Evolutionary conservation across 1,140 invertebrate species (phyloP).

Genomic region (Argopecten irradians): DNA sequence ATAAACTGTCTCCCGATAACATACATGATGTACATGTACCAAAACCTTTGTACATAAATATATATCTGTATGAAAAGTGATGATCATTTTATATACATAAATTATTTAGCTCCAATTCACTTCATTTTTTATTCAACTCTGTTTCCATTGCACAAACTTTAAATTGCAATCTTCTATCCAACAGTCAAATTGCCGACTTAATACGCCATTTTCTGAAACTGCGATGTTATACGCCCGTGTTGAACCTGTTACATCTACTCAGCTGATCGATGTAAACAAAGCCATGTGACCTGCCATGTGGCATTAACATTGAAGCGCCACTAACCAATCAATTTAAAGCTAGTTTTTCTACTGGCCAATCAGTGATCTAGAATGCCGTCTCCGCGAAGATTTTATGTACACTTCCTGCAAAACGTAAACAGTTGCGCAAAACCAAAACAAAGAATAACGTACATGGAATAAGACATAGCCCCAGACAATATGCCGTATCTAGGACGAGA

Average conservation of each 20-base stretch:
- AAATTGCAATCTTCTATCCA: too few species aligned
- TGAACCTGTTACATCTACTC: conserved; percentile 21
- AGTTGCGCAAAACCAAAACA: conserved; percentile 64
- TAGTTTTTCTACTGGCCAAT: conserved; percentile 33
- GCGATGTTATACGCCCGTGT: neutral
- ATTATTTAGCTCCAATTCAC: too few species aligned
- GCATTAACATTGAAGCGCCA: neutral
- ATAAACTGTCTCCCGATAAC: too few species aligned
- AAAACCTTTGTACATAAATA: too few species aligned
- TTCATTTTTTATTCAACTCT: too few species aligned
- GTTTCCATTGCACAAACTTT: too few species aligned
- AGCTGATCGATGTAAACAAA: conserved; percentile 68
- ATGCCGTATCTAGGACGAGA: conserved; percentile 92
- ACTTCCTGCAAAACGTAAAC: conserved; percentile 69
- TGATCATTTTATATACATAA: too few species aligned
- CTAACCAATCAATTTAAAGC: conserved; percentile 46
- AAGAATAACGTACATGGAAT: conserved; percentile 38
- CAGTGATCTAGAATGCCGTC: conserved; percentile 28
- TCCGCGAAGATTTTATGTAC: conserved; percentile 33
- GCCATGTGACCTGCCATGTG: conserved; percentile 60
- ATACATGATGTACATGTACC: too few species aligned
- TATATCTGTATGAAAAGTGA: too few species aligned
- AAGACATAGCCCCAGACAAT: conserved; percentile 47
- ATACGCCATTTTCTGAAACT: neutral
- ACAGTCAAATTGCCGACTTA: too few species aligned